A percentile compares a stretch with the other conserved stretches of the same genome.
Evolutionary conservation across 2,797 vertebrate species (phyloP).

Genomic region (Phoebastria nigripes): DNA sequence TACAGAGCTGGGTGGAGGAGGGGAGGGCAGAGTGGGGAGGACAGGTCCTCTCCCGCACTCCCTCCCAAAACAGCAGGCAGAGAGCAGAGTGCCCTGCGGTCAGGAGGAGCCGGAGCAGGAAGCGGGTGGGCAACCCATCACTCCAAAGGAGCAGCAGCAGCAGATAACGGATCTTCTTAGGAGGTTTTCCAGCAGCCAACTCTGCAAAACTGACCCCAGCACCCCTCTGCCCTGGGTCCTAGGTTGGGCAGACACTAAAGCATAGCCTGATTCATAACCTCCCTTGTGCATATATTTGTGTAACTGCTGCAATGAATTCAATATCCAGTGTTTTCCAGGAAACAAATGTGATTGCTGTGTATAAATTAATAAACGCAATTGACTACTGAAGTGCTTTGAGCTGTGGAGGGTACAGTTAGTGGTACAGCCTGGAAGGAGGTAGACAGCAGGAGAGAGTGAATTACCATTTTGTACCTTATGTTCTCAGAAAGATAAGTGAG

Average conservation of each 20-base stretch:
- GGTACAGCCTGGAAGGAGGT: not conserved
- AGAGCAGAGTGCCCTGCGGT: accelerated
- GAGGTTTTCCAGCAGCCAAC: not conserved
- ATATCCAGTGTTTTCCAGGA: not conserved
- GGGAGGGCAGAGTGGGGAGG: not conserved
- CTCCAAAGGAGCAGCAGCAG: not conserved
- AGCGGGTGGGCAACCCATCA: not conserved
- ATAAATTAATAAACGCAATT: slow-evolving; percentile 24
- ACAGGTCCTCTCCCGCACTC: accelerated
- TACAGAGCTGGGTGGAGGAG: accelerated
- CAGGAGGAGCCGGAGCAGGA: not conserved
- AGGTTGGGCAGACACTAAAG: not conserved
- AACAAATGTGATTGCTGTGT: not conserved
- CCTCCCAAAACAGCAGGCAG: not conserved
- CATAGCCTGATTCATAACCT: not conserved
- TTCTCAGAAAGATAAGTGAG: slow-evolving; percentile 46
- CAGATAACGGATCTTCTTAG: not conserved
- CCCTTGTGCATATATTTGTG: not conserved
- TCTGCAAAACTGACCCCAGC: not conserved
- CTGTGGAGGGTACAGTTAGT: not conserved
- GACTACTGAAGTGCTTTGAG: not conserved
- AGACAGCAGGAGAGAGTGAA: not conserved
- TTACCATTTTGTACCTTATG: slow-evolving; percentile 24
- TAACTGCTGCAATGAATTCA: slow-evolving; percentile 4
- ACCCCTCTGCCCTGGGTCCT: accelerated